Conservation (phyloP, 2,797 vertebrate genomes). For the Otus scops region DNA sequence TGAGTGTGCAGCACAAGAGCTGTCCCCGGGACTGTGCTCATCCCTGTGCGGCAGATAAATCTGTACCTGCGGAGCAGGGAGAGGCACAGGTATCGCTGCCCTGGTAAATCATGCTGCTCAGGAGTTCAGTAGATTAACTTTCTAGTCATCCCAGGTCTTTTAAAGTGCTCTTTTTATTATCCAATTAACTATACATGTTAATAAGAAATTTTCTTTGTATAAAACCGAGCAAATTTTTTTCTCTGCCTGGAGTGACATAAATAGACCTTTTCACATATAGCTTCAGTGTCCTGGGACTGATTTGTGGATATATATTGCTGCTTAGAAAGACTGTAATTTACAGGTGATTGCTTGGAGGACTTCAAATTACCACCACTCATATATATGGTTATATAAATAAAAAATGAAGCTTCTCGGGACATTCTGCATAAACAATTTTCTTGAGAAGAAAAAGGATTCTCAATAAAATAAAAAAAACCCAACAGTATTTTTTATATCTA, state of each 20-base stretch:
- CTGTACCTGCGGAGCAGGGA: not conserved
- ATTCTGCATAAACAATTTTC: slow-evolving; percentile 67
- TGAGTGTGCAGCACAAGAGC: fast-evolving
- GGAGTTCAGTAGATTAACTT: slow-evolving; percentile 48
- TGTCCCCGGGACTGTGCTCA: not conserved
- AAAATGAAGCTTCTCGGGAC: slow-evolving; percentile 63
- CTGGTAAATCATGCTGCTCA: slow-evolving; percentile 30
- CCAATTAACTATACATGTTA: slow-evolving; percentile 65
- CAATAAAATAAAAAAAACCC: slow-evolving; percentile 8
- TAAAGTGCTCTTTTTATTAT: slow-evolving; percentile 49
- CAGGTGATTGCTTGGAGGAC: slow-evolving; percentile 65
- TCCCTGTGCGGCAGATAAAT: not conserved
- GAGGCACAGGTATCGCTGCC: not conserved
- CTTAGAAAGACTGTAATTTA: slow-evolving; percentile 66
- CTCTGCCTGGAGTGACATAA: slow-evolving; percentile 41
- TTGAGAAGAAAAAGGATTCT: slow-evolving; percentile 58
- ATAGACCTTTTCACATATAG: not conserved
- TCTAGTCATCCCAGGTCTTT: slow-evolving; percentile 11
- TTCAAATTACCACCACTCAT: slow-evolving; percentile 61
- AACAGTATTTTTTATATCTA: not conserved
- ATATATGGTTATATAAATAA: slow-evolving; percentile 69
- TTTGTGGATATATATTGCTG: slow-evolving; percentile 48
- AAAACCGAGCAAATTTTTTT: not conserved
- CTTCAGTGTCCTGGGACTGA: slow-evolving; percentile 55
- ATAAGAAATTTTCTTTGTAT: slow-evolving; percentile 51